Percentiles rank a stretch among this genome's conserved stretches.
phyloP scores from a whole-genome alignment of 2,797 vertebrate species.

The Xiphophorus birchmanni region DNA sequence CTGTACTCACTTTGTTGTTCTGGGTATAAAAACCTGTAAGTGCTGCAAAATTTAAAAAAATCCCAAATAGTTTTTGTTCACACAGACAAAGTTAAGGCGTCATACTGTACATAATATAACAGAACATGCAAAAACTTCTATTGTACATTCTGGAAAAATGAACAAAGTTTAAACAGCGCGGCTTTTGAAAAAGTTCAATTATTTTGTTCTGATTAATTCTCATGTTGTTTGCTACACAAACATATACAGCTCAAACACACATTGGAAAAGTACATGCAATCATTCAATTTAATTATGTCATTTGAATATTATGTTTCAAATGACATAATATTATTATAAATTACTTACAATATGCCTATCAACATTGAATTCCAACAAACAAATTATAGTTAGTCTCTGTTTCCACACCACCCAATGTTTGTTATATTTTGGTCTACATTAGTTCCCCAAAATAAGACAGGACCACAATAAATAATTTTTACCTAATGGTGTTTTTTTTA shows the following conservation, averaged over 20 bases:
- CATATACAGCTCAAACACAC: not conserved
- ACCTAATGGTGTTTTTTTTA: not conserved
- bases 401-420: not conserved
- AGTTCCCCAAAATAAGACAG: not conserved
- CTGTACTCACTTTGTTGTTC: not conserved
- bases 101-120: not conserved
- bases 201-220: not conserved
- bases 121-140: not conserved
- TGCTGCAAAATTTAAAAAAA: too few species aligned
- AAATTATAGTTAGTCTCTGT: not conserved
- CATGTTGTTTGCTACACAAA: not conserved
- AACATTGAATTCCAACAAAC: not conserved
- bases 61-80: not conserved
- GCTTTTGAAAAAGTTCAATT: not conserved
- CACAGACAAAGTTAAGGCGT: not conserved
- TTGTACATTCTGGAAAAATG: not conserved
- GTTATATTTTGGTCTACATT: not conserved
- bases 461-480: not conserved
- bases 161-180: not conserved
- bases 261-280: not conserved
- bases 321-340: too few species aligned
- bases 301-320: not conserved
- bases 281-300: not conserved
- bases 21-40: not conserved
- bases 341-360: not conserved